A percentile compares a stretch with the other conserved stretches of the same genome.
Conservation (phyloP, 2,888 invertebrate species). For the Pterostichus niger region DNA sequence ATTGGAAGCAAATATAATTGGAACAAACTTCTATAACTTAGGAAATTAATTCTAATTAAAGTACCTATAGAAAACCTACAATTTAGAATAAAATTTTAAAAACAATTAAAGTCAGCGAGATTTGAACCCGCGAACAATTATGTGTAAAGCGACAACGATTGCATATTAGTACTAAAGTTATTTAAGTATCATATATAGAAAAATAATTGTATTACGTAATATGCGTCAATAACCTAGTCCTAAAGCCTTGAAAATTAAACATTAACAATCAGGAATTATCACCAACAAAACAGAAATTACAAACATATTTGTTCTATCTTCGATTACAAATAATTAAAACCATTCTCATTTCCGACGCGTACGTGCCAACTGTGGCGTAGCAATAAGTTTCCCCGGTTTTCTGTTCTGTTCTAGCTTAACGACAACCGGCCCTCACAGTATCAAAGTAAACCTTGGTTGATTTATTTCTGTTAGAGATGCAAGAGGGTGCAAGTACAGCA, state of each 20-base stretch:
- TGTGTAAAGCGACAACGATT: too few relatives aligned
- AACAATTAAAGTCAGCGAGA: too few relatives aligned
- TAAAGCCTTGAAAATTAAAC: neutral
- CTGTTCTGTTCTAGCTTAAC: neutral
- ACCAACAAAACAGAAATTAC: constrained; percentile 22
- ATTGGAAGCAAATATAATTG: too few relatives aligned
- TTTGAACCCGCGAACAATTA: too few relatives aligned
- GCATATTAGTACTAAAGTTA: too few relatives aligned
- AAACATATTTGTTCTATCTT: constrained; percentile 32
- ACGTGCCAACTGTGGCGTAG: constrained; percentile 32
- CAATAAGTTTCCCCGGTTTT: neutral
- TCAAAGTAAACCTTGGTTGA: constrained; percentile 37
- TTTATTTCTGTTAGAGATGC: constrained; percentile 58
- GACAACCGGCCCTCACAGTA: constrained; percentile 38
- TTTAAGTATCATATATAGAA: too few relatives aligned
- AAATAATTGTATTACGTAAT: too few relatives aligned
- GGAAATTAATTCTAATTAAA: too few relatives aligned
- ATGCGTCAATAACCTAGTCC: too few relatives aligned
- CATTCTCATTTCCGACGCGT: constrained; percentile 24
- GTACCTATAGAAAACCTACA: too few relatives aligned
- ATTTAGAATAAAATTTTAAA: too few relatives aligned
- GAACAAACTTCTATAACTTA: too few relatives aligned
- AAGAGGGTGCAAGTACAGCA: constrained; percentile 44
- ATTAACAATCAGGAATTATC: constrained; percentile 3
- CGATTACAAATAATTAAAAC: constrained; percentile 18